These are phyloP conservation scores for Daktulosphaira vitifoliae DNA, from an alignment of 1,140 invertebrate genomes.

Conservation along the genomic window DNA sequence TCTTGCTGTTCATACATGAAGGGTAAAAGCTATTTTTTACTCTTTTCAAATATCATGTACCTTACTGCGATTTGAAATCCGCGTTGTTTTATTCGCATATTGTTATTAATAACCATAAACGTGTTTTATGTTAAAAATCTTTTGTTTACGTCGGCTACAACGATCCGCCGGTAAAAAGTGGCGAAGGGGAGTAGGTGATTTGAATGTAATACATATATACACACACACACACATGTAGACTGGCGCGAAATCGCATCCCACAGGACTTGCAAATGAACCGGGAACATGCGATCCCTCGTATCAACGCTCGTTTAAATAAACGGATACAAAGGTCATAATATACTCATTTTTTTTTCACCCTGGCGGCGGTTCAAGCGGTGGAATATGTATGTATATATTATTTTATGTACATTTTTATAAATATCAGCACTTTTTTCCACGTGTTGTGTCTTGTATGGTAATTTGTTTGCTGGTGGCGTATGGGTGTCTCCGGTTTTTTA, in stretches of 20 bases:
- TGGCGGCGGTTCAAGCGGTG: neutral
- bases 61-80: conserved; percentile 1
- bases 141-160: conserved; percentile 23
- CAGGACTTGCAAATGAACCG: conserved; percentile 31
- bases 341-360: conserved; percentile 13
- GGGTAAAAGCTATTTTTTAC: conserved; percentile 18
- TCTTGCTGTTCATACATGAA: conserved; percentile 7
- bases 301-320: conserved; percentile 33
- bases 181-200: neutral
- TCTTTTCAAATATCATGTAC: conserved; percentile 17
- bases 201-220: conserved; percentile 27
- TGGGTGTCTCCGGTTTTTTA: conserved; percentile 9
- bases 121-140: conserved; percentile 18
- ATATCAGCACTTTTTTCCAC: conserved; percentile 30
- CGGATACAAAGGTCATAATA: conserved; percentile 21
- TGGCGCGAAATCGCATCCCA: conserved; percentile 26
- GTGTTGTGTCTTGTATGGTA: conserved; percentile 32
- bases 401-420: conserved; percentile 17
- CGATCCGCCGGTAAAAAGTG: neutral
- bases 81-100: conserved; percentile 5
- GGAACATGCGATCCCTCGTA: conserved; percentile 33
- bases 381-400: neutral
- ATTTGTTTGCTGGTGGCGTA: conserved; percentile 13
- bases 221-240: no score
- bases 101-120: conserved; percentile 24